A percentile compares a stretch with the other conserved stretches of the same genome.
These are phyloP conservation scores for Stichopus horrens DNA, from an alignment of 53 echinoderm and acorn worm genomes.

Conservation along the genomic window DNA sequence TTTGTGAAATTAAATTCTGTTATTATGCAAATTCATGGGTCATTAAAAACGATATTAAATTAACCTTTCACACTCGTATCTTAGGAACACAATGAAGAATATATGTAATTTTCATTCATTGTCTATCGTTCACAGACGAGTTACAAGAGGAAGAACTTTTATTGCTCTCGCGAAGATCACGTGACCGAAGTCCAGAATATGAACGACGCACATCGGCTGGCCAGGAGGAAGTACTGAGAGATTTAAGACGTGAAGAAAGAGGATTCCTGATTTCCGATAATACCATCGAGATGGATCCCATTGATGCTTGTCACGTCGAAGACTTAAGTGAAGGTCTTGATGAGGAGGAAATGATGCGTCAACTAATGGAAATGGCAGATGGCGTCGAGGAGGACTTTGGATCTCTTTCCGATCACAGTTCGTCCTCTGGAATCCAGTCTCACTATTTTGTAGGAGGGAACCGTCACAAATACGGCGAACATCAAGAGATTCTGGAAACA, in stretches of 20 bases:
- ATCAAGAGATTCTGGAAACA: constrained; percentile 39
- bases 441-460: constrained; percentile 9
- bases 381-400: constrained; percentile 34
- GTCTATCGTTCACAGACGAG: constrained; percentile 3
- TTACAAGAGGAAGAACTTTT: constrained; percentile 30
- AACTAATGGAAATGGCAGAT: constrained; percentile 84
- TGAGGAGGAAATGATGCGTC: constrained; percentile 91
- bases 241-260: constrained; percentile 28
- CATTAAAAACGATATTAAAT: too few species aligned
- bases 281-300: constrained; percentile 44
- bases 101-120: not conserved
- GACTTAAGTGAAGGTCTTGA: constrained; percentile 57
- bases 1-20: too few species aligned
- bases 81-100: too few species aligned
- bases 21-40: too few species aligned
- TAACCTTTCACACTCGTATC: too few species aligned
- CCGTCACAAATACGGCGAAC: constrained; percentile 8
- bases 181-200: constrained; percentile 44
- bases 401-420: constrained; percentile 32
- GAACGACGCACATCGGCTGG: constrained; percentile 45
- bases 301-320: constrained; percentile 45
- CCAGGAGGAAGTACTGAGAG: constrained; percentile 37
- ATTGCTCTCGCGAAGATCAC: constrained; percentile 31
- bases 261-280: constrained; percentile 34
- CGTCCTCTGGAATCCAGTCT: constrained; percentile 17